These are phyloP conservation scores for Lepilemur ruficaudatus DNA, from an alignment of 2,797 vertebrate species.

Conservation along the genomic window DNA sequence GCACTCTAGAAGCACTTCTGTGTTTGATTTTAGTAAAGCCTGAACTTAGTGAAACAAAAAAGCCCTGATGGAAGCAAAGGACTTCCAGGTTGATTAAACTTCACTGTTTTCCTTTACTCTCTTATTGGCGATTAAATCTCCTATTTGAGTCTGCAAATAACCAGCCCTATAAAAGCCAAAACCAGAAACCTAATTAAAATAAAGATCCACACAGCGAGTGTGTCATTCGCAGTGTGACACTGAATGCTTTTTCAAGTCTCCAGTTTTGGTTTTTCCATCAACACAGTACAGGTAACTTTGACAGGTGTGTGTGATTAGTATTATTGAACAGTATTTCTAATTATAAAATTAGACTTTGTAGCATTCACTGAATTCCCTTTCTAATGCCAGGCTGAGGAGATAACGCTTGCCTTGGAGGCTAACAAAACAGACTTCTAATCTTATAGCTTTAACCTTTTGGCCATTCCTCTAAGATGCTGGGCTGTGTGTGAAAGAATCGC, in stretches of 20 bases:
- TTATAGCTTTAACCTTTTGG: background rate
- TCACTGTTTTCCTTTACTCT: background rate
- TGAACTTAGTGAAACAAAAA: background rate
- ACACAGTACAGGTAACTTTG: background rate
- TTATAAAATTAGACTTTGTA: background rate
- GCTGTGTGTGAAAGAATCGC: background rate
- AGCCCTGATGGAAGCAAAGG: background rate
- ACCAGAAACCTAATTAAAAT: background rate
- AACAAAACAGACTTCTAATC: background rate
- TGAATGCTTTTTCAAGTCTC: background rate
- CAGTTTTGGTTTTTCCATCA: background rate
- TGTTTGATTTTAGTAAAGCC: background rate
- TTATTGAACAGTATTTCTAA: background rate
- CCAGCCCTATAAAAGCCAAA: background rate
- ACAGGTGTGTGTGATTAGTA: background rate
- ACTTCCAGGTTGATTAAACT: background rate
- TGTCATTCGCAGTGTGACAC: background rate
- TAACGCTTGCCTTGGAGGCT: background rate
- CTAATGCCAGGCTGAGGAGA: background rate
- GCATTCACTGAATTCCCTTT: background rate
- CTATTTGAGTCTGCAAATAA: background rate
- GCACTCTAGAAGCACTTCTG: background rate
- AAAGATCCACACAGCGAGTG: background rate
- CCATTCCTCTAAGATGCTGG: background rate
- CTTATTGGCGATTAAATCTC: background rate